phyloP scores from a whole-genome alignment of 2,888 invertebrate genomes.

The Lepidocyrtinus sp. region DNA sequence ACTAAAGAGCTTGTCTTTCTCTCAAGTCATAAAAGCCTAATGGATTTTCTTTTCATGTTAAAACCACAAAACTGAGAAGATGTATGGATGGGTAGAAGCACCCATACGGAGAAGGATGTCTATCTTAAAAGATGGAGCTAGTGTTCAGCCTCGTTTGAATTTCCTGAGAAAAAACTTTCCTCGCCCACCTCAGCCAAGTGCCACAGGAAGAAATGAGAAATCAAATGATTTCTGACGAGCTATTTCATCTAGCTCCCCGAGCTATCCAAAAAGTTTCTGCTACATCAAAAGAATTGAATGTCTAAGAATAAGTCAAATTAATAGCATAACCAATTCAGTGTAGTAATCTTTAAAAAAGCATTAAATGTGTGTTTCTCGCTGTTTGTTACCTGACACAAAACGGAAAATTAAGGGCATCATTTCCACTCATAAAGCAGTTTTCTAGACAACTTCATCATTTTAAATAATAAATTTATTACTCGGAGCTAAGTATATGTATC shows the following conservation, averaged over 20 bases:
- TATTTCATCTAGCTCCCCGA: neutral
- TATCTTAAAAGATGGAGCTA: neutral
- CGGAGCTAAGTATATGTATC: neutral
- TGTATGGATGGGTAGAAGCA: neutral
- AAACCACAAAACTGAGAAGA: neutral
- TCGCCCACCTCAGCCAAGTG: neutral
- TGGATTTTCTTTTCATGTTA: neutral
- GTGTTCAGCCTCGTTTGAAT: neutral
- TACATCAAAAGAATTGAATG: neutral
- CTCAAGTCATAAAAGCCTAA: constrained; percentile 1
- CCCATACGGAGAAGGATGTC: too few relatives aligned
- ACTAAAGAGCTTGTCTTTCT: neutral
- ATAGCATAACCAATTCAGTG: neutral
- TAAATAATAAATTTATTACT: neutral
- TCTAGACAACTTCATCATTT: too few relatives aligned
- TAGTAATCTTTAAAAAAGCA: too few relatives aligned
- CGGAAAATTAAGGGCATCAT: neutral
- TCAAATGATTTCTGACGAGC: neutral
- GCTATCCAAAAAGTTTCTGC: too few relatives aligned
- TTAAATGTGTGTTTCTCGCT: too few relatives aligned
- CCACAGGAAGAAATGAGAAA: neutral
- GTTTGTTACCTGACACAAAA: too few relatives aligned
- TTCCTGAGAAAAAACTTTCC: neutral
- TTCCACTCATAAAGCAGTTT: neutral
- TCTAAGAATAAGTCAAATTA: neutral